A percentile compares a stretch with the other conserved stretches of the same genome.
These are phyloP conservation scores for Ornithorhynchus anatinus DNA, from an alignment of 2,113 vertebrate species.

Conservation along the genomic window DNA sequence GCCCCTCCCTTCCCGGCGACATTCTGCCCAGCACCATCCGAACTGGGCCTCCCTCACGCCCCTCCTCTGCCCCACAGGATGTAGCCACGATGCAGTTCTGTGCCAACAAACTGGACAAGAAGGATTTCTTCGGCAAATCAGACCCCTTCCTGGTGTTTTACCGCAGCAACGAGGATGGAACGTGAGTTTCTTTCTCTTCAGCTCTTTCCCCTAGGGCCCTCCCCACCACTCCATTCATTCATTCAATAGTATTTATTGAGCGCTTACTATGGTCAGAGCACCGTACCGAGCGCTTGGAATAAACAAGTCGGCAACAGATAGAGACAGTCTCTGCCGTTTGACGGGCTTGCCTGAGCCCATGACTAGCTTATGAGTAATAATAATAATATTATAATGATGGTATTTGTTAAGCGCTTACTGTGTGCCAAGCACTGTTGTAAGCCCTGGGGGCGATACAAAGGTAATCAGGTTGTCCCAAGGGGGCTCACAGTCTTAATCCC, in stretches of 20 bases:
- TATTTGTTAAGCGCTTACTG: neutral
- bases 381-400: no score
- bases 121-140: constrained; percentile 92
- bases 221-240: neutral
- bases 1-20: no score
- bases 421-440: neutral
- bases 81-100: constrained; percentile 91
- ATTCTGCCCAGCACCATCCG: neutral
- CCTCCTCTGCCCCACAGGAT: constrained; percentile 67
- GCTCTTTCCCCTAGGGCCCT: fast-evolving
- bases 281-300: neutral
- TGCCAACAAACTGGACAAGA: constrained; percentile 93
- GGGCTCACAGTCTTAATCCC: neutral
- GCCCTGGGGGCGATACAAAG: neutral
- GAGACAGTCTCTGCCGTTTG: no score
- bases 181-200: constrained; percentile 69
- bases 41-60: neutral
- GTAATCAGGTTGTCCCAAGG: neutral
- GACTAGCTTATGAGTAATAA: no score
- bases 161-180: constrained; percentile 91
- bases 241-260: no score
- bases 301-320: no score
- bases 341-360: no score
- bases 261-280: neutral
- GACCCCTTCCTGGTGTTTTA: constrained; percentile 94